Evolutionary conservation across 2,113 vertebrate genomes (phyloP).

Genomic region (Tylochromis polylepis): DNA sequence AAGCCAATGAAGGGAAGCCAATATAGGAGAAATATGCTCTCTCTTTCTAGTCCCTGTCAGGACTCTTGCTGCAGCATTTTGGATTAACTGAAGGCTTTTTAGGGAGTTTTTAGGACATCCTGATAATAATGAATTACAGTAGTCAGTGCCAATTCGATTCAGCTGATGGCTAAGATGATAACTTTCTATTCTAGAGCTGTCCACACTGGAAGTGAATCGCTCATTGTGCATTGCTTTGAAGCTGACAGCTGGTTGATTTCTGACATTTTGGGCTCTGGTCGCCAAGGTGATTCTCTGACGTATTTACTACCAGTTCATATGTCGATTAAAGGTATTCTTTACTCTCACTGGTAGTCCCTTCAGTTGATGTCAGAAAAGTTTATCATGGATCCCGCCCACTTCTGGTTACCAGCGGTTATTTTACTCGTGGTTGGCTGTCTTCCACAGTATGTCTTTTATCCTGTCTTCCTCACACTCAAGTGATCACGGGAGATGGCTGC

Average conservation of each 20-base stretch:
- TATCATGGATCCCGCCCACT: background rate
- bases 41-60: too few relatives aligned
- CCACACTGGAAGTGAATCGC: background rate
- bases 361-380: background rate
- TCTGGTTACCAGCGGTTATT: background rate
- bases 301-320: background rate
- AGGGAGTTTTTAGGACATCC: too few relatives aligned
- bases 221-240: background rate
- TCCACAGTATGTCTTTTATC: background rate
- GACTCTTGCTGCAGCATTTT: too few relatives aligned
- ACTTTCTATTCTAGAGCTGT: background rate
- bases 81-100: too few relatives aligned
- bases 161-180: background rate
- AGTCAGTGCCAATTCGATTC: background rate
- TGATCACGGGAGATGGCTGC: background rate
- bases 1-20: too few relatives aligned
- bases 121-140: too few relatives aligned
- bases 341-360: background rate
- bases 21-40: too few relatives aligned
- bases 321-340: background rate
- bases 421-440: background rate
- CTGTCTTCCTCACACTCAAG: background rate
- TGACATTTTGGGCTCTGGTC: background rate
- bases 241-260: background rate
- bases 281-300: accelerated